Evolutionary conservation across 1,140 invertebrate genomes (phyloP), one percentile per base, ranked within the genome.

Genomic region (Drosophila sp.): DNA sequence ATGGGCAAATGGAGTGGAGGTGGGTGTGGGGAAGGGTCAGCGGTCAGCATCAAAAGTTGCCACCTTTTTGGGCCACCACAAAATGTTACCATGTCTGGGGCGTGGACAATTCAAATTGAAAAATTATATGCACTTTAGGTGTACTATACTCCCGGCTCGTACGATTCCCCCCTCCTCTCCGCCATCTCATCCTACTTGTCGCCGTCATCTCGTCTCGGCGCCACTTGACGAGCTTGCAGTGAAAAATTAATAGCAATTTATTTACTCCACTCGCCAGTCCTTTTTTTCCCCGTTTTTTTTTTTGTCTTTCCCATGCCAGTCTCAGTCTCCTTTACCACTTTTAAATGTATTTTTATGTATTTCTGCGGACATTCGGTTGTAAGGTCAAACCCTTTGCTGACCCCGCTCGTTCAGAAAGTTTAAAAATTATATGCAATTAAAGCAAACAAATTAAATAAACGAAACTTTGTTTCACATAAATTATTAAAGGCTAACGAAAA

Each of bases 41-140:
- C 54, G 44, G 23, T 60, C 58, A 55, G 60, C 58, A 64, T 72
- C 71, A 80, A 65, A 74, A 70, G 66, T 75, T 67, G 69, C 85
- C 78, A 85, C 85, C 85, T 90, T 81, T 84, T 71, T 80, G 60
- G 25, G 70, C 74, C 60, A 61, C 75, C 75, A 71, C 82, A 85
- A 63, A 85, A 68, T 79, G 71, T 56, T 65, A 66, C 60, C 63
- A 64, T 66, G 74, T 74, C 66, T 78, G 75, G 60, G 41, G 47
- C 33, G 47, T 67, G 63, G 82, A 85, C 81, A 83, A 78, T 79
- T 89, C 79, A 89, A 91, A 91, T 91, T 91, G 89, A 91, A 91
- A 91, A 91, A 91, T 91, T 91, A 91, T 91, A 91, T 91, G 80
- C 89, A 91, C 89, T 91, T 91, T 91, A 91, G 89, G 89, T 91